These are phyloP conservation scores for Polymixis flavicincta DNA, from an alignment of 2,888 invertebrate species.

Conservation along the genomic window DNA sequence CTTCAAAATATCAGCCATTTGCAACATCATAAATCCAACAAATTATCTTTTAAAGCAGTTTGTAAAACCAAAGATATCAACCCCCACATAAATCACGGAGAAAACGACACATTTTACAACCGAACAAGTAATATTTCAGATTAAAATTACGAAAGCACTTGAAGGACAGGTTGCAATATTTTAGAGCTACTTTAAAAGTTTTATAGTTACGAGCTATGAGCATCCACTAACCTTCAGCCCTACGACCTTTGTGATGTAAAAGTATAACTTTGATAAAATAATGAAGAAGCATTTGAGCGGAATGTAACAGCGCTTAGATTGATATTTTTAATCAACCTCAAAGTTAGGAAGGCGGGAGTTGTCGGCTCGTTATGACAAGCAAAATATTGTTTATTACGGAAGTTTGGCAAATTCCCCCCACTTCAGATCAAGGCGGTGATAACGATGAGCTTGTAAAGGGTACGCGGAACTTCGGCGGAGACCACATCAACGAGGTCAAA, in stretches of 20 bases:
- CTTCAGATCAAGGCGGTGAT: constrained; percentile 64
- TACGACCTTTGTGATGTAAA: constrained; percentile 17
- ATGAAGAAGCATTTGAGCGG: constrained; percentile 53
- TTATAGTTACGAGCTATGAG: constrained; percentile 47
- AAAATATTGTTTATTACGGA: constrained; percentile 77
- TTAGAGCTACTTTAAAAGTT: constrained; percentile 53
- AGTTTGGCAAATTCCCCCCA: constrained; percentile 67
- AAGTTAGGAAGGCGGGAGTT: constrained; percentile 70
- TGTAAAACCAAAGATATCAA: constrained; percentile 47
- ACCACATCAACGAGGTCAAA: constrained; percentile 40
- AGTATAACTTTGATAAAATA: constrained; percentile 58
- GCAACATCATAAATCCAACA: constrained; percentile 53
- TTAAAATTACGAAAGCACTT: constrained; percentile 55
- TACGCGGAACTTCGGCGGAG: constrained; percentile 49
- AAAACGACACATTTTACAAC: constrained; percentile 51
- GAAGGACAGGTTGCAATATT: constrained; percentile 48
- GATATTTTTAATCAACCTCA: constrained; percentile 81
- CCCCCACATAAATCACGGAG: constrained; percentile 52
- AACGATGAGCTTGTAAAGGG: constrained; percentile 64
- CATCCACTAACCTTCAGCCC: constrained; percentile 37
- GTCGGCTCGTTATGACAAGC: constrained; percentile 74
- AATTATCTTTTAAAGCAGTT: constrained; percentile 57
- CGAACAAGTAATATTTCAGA: constrained; percentile 53
- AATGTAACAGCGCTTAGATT: constrained; percentile 70
- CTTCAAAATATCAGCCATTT: constrained; percentile 55